A percentile compares a stretch with the other conserved stretches of the same genome.
Evolutionary conservation across 2,797 vertebrate genomes (phyloP).

Genomic region (Emys orbicularis): DNA sequence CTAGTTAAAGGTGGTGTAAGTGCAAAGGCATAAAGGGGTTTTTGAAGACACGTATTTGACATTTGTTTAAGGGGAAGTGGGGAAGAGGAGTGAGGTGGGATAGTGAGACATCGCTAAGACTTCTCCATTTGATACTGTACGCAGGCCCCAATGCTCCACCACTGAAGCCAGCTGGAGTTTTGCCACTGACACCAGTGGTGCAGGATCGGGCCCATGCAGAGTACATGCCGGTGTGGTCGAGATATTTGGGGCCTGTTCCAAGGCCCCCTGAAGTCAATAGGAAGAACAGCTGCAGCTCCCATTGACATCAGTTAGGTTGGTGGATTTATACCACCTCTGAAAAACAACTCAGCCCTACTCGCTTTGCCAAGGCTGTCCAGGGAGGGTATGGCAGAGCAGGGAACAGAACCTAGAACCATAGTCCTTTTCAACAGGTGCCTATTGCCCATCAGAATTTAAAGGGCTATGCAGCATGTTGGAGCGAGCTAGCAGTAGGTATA

Average conservation of each 20-base stretch:
- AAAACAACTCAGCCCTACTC: not conserved
- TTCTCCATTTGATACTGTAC: not conserved
- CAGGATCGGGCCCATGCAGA: not conserved
- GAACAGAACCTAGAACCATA: not conserved
- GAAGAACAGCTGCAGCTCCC: not conserved
- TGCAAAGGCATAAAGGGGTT: not conserved
- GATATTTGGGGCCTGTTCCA: not conserved
- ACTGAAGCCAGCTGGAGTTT: not conserved
- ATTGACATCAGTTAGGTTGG: not conserved
- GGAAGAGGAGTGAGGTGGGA: not conserved
- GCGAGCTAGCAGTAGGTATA: accelerated
- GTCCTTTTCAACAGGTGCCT: accelerated
- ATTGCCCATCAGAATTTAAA: accelerated
- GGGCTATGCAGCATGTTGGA: accelerated
- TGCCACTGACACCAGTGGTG: not conserved
- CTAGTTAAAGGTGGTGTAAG: not conserved
- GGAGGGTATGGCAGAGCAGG: not conserved
- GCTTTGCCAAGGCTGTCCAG: not conserved
- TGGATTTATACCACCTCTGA: not conserved
- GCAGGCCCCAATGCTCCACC: not conserved
- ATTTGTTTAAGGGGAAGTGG: not conserved
- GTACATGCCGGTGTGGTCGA: accelerated
- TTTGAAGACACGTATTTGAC: not conserved
- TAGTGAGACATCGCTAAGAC: not conserved
- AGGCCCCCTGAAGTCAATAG: not conserved